These are phyloP conservation scores for Pogonus chalceus DNA, from an alignment of 1,140 invertebrate species.

Conservation along the genomic window DNA sequence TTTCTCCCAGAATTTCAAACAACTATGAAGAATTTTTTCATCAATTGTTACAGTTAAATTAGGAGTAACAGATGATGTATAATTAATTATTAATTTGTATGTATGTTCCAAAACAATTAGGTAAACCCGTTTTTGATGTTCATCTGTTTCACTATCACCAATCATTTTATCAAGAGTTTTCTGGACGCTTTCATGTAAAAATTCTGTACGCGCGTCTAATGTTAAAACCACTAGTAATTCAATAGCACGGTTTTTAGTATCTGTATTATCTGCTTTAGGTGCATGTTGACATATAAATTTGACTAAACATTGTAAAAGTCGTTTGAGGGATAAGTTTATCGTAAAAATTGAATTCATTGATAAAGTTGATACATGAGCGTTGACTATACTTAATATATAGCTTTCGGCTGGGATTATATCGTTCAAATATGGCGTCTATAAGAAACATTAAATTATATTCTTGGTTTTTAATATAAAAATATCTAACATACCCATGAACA, in stretches of 20 bases:
- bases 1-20: slow-evolving; percentile 72
- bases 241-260: slow-evolving; percentile 34
- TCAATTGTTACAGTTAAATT: slow-evolving; percentile 43
- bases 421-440: slow-evolving; percentile 58
- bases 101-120: slow-evolving; percentile 53
- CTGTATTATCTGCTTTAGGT: slow-evolving; percentile 40
- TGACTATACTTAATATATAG: slow-evolving; percentile 56
- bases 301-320: slow-evolving; percentile 53
- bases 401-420: slow-evolving; percentile 77
- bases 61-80: slow-evolving; percentile 22
- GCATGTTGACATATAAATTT: slow-evolving; percentile 58
- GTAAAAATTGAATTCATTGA: slow-evolving; percentile 48
- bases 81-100: slow-evolving; percentile 57
- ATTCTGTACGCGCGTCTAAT: slow-evolving; percentile 64
- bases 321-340: slow-evolving; percentile 57
- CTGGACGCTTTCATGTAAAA: slow-evolving; percentile 52
- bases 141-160: slow-evolving; percentile 51
- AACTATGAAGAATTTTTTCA: slow-evolving; percentile 58
- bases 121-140: slow-evolving; percentile 52
- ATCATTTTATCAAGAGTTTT: slow-evolving; percentile 56
- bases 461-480: background rate
- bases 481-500: slow-evolving; percentile 27
- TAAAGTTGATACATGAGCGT: slow-evolving; percentile 44
- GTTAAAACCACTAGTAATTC: slow-evolving; percentile 61
- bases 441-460: slow-evolving; percentile 19